These are phyloP conservation scores for Alosa alosa DNA, from an alignment of 2,113 vertebrate species.

Conservation along the genomic window DNA sequence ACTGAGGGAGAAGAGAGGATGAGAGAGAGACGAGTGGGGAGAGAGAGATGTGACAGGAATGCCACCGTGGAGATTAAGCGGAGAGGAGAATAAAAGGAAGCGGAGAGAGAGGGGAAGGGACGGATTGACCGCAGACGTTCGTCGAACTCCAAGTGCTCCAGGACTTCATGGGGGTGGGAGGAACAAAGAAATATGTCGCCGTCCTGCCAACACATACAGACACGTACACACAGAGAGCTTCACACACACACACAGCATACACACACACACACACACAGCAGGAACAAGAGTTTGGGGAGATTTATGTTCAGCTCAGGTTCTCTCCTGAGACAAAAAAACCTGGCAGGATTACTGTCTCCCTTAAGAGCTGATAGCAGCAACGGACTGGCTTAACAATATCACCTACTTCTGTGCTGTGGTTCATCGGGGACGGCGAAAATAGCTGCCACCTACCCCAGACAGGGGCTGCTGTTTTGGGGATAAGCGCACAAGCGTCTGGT, in stretches of 20 bases:
- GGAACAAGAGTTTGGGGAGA: neutral
- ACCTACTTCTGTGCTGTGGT: neutral
- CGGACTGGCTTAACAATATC: neutral
- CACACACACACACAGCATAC: neutral
- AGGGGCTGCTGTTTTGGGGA: neutral
- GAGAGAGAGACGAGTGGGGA: conserved; percentile 26
- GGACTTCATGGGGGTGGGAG: neutral
- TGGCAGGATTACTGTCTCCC: neutral
- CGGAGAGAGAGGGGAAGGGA: neutral
- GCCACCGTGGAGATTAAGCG: conserved; percentile 49
- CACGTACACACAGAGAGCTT: neutral
- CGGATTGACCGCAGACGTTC: neutral
- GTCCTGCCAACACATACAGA: neutral
- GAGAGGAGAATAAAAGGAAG: conserved; percentile 12
- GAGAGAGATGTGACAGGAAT: conserved; percentile 57
- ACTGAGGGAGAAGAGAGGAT: conserved; percentile 43
- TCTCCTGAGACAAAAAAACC: neutral
- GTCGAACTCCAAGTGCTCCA: neutral
- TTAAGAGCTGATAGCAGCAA: conserved; percentile 7
- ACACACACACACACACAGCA: neutral
- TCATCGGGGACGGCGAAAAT: neutral
- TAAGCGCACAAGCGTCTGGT: neutral
- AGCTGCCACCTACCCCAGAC: neutral
- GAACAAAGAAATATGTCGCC: neutral
- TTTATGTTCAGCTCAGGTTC: neutral